phyloP scores from a whole-genome alignment of 2,888 invertebrate species.

The Mechanitis messenoides region DNA sequence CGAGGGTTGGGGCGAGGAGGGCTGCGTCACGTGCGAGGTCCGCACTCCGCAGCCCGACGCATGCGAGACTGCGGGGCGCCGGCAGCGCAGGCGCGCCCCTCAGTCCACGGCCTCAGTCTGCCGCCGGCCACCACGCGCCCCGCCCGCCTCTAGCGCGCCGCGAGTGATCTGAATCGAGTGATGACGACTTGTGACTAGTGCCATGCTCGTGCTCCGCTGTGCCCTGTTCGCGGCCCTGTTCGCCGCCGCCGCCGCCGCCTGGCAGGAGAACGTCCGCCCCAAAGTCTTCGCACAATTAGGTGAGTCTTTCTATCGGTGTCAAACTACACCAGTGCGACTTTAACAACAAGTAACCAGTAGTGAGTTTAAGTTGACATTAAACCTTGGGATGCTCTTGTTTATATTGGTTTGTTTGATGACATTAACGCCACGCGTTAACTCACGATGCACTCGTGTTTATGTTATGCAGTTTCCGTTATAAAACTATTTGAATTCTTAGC shows the following conservation, averaged over 20 bases:
- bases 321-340: conserved; percentile 10
- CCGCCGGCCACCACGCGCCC: conserved; percentile 75
- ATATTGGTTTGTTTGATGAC: conserved; percentile 67
- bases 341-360: conserved; percentile 16
- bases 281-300: conserved; percentile 95
- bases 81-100: conserved; percentile 52
- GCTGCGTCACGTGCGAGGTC: conserved; percentile 76
- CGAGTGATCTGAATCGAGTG: conserved; percentile 64
- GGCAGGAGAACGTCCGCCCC: conserved; percentile 94
- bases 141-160: conserved; percentile 56
- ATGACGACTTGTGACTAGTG: conserved; percentile 75
- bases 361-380: conserved; percentile 23
- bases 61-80: conserved; percentile 75
- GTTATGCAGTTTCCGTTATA: conserved; percentile 23
- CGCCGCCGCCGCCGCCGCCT: conserved; percentile 79
- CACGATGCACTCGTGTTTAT: conserved; percentile 29
- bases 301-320: conserved; percentile 71
- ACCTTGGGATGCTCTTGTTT: conserved; percentile 50
- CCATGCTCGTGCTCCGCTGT: conserved; percentile 72
- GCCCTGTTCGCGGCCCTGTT: conserved; percentile 72
- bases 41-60: conserved; percentile 76
- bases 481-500: background rate
- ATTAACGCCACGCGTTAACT: conserved; percentile 29
- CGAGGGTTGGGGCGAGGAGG: conserved; percentile 70
- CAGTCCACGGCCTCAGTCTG: conserved; percentile 73